A percentile compares a stretch with the other conserved stretches of the same genome.
Evolutionary conservation across 1,140 invertebrate genomes (phyloP).

Genomic region (Lordiphosa clarofinis): DNA sequence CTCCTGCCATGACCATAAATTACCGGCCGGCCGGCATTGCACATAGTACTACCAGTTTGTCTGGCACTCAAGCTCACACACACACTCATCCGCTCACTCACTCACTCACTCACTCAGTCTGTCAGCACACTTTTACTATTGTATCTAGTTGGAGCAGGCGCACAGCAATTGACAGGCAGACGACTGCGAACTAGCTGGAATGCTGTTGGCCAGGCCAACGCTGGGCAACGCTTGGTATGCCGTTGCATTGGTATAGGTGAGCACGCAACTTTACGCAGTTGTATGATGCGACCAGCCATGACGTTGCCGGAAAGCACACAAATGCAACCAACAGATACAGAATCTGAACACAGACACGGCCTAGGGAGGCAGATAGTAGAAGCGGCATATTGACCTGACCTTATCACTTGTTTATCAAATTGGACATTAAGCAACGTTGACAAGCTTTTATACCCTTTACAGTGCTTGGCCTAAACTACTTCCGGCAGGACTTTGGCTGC

Average conservation of each 20-base stretch:
- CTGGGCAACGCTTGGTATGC: slow-evolving; percentile 16
- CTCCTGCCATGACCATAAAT: slow-evolving; percentile 54
- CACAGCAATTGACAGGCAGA: slow-evolving; percentile 56
- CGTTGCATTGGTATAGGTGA: slow-evolving; percentile 44
- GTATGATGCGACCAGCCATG: slow-evolving; percentile 1
- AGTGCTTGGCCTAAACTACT: too few species aligned
- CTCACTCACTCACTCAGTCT: slow-evolving; percentile 30
- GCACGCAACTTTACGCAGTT: slow-evolving; percentile 21
- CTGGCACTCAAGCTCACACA: slow-evolving; percentile 27
- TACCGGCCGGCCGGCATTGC: slow-evolving; percentile 53
- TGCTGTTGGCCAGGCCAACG: slow-evolving; percentile 50
- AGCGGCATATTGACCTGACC: too few species aligned
- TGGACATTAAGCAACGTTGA: too few species aligned
- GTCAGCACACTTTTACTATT: slow-evolving; percentile 77
- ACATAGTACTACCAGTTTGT: slow-evolving; percentile 38
- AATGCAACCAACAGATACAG: slow-evolving; percentile 6
- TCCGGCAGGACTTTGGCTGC: too few species aligned
- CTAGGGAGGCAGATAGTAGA: too few species aligned
- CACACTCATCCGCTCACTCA: slow-evolving; percentile 13
- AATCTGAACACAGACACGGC: not conserved
- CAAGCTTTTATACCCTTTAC: too few species aligned
- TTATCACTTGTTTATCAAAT: too few species aligned
- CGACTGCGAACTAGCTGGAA: slow-evolving; percentile 13
- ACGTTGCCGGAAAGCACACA: slow-evolving; percentile 7
- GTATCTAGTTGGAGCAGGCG: slow-evolving; percentile 78